Evolutionary conservation across 2,113 vertebrate genomes (phyloP), one percentile per base, ranked within the genome.

Genomic region (Paratilapia polleni): DNA sequence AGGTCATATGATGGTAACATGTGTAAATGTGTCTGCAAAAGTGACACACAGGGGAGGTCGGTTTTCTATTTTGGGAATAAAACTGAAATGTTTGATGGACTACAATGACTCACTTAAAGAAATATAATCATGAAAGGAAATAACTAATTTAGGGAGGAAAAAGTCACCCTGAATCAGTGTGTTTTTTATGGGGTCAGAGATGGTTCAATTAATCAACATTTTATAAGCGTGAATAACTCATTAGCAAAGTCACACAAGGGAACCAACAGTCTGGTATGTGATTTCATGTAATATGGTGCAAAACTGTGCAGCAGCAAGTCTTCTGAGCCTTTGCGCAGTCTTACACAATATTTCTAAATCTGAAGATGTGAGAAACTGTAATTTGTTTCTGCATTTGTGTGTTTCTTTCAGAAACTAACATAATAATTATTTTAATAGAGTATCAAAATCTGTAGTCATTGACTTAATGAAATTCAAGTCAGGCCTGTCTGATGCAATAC

Each of bases 181-280:
- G 57, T 62, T 81, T 77, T 47, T 81, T 82, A 64, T 80, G 56
- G 58, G 63, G 66, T 64, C 75, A 24, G 47, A 75, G 76, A 82
- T 64, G 3, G n/a, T 84, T 76, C 77, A 87, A 91, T 93, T 85
- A 83, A 92, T 92, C 84, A 93, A 77, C 63, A 52, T 85, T 88
- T 87, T 54, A 84, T 85, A 49, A 80, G 83, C 85, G 74, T 84
- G 84, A 92, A 88, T 87, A 78, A 87, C 58, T 88, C 68, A 86
- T 88, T 87, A 83, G 20, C 20, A 52, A 78, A 58, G 57, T 47
- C 38, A 43, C 78, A 76, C 58, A 26, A 66, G 83, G 64, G 64
- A 89, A 47, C 59, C 28, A 52, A 34, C 49, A 59, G 58, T 77
- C 77, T 64, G 61, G 6, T 81, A 41, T 75, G 54, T 24, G 52